Evolutionary conservation across 2,113 vertebrate species (phyloP).

Genomic region (Tyto alba): DNA sequence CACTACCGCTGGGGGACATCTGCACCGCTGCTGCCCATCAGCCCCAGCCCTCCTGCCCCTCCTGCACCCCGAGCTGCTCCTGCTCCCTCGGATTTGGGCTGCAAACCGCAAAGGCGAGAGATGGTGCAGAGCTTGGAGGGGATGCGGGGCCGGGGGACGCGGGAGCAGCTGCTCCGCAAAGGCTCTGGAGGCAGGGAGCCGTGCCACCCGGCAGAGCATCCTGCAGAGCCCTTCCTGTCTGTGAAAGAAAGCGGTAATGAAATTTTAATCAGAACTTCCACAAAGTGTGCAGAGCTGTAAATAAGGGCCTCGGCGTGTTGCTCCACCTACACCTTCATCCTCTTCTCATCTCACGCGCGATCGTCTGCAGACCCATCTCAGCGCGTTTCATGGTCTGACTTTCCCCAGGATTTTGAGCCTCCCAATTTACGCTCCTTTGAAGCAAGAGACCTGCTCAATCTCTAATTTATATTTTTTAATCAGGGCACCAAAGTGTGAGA

Average conservation of each 20-base stretch:
- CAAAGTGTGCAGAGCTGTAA: neutral
- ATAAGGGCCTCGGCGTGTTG: neutral
- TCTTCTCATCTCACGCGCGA: neutral
- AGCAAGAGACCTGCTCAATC: neutral
- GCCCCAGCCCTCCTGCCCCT: neutral
- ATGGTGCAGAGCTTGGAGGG: neutral
- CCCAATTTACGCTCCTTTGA: neutral
- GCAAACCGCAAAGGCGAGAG: neutral
- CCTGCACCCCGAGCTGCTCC: neutral
- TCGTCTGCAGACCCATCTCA: rapidly evolving
- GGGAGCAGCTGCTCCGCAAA: neutral
- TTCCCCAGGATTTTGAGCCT: neutral
- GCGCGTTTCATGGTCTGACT: neutral
- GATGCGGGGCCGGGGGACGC: rapidly evolving
- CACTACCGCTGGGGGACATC: rapidly evolving
- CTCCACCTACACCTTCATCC: neutral
- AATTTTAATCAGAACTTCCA: neutral
- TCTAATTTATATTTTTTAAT: conserved; percentile 66
- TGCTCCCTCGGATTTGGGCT: neutral
- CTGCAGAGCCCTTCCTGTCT: neutral
- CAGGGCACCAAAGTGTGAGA: neutral
- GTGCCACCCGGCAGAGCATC: neutral
- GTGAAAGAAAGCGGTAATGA: neutral
- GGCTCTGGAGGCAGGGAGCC: neutral
- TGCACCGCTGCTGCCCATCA: rapidly evolving